Percentiles rank a stretch among this genome's conserved stretches.
phyloP scores from a whole-genome alignment of 1,140 invertebrate species.

The Hesperophylax magnus region DNA sequence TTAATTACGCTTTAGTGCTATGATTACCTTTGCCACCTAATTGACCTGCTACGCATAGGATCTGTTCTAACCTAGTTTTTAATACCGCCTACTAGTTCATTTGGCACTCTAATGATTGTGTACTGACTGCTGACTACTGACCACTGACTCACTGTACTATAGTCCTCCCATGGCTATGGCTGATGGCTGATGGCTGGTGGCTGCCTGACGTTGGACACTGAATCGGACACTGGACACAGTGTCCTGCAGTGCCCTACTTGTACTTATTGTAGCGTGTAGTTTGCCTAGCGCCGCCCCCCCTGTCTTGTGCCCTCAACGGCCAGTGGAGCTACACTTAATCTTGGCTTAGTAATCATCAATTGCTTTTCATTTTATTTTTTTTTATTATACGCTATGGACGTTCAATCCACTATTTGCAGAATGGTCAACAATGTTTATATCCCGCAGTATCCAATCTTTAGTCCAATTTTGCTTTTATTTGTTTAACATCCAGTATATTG shows the following conservation, averaged over 20 bases:
- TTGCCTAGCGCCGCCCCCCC: not conserved
- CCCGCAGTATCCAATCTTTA: slow-evolving; percentile 10
- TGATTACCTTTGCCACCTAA: slow-evolving; percentile 9
- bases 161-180: too few species aligned
- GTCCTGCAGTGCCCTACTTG: not conserved
- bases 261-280: not conserved
- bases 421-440: not conserved
- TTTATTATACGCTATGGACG: slow-evolving; percentile 2
- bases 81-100: slow-evolving; percentile 17
- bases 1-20: slow-evolving; percentile 54
- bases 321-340: not conserved
- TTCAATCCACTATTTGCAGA: too few species aligned
- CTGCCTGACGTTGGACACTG: not conserved
- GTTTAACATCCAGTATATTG: slow-evolving; percentile 2
- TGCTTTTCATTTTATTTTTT: slow-evolving; percentile 26
- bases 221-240: not conserved
- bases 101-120: slow-evolving; percentile 30
- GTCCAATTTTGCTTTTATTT: slow-evolving; percentile 19
- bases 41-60: not conserved
- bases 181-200: not conserved
- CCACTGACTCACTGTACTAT: not conserved
- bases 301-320: too few species aligned
- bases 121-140: not conserved
- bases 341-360: slow-evolving; percentile 19
- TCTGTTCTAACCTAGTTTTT: slow-evolving; percentile 15